Conservation (phyloP, 1,140 invertebrate genomes). For the Trichonephila inaurata region DNA sequence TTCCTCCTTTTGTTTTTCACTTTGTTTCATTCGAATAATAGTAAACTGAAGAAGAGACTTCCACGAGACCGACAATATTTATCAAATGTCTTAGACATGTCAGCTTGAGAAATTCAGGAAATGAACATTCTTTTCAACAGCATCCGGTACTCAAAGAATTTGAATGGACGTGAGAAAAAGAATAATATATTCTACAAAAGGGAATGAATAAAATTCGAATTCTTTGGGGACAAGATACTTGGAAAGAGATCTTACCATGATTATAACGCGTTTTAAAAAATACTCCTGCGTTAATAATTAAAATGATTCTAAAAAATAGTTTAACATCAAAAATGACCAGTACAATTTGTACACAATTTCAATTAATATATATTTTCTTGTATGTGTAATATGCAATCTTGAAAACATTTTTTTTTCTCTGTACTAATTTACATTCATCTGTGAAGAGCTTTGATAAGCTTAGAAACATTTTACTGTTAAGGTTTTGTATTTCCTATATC, state of each 20-base stretch:
- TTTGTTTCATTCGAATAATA: not conserved
- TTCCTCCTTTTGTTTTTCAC: not conserved
- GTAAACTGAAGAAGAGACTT: slow-evolving; percentile 20
- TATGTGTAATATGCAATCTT: too few species aligned
- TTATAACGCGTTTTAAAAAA: too few species aligned
- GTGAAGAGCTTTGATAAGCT: too few species aligned
- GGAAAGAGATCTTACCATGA: not conserved
- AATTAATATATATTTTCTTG: too few species aligned
- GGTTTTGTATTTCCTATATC: too few species aligned
- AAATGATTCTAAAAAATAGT: too few species aligned
- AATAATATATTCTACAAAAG: not conserved
- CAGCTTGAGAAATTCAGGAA: slow-evolving; percentile 21
- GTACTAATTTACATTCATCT: too few species aligned
- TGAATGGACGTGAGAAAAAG: slow-evolving; percentile 12
- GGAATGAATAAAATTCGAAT: not conserved
- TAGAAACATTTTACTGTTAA: too few species aligned
- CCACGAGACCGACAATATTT: slow-evolving; percentile 8
- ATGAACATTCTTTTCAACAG: slow-evolving; percentile 19
- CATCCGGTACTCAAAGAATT: slow-evolving; percentile 19
- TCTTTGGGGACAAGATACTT: not conserved
- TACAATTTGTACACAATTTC: too few species aligned
- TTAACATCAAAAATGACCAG: too few species aligned
- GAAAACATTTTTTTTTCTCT: too few species aligned
- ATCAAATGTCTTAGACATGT: slow-evolving; percentile 18
- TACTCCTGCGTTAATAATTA: too few species aligned